Percentiles rank a stretch among this genome's conserved stretches.
Conservation (phyloP, 1,140 invertebrate species). For the Caenorhabditis briggsae region DNA sequence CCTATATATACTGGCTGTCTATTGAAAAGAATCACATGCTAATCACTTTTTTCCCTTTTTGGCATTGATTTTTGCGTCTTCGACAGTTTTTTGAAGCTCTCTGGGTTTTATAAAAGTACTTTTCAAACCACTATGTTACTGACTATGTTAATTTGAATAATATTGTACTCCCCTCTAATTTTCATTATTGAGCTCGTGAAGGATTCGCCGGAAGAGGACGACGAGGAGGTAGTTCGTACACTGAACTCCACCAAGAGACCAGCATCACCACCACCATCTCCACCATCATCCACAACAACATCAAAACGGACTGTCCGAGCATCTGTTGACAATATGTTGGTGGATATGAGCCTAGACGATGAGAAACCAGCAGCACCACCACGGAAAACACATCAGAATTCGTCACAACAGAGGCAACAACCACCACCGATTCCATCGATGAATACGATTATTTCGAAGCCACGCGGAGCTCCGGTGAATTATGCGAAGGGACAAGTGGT, state of each 20-base stretch:
- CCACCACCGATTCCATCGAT: slow-evolving; percentile 34
- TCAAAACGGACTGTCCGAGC: background rate
- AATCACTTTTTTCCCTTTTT: too few species aligned
- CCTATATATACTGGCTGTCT: too few species aligned
- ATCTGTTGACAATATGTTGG: slow-evolving; percentile 6
- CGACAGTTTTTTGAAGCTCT: too few species aligned
- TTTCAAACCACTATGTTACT: too few species aligned
- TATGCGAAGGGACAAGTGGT: slow-evolving; percentile 69
- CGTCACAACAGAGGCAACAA: background rate
- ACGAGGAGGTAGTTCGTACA: slow-evolving; percentile 11
- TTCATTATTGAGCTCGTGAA: background rate
- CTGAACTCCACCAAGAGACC: background rate
- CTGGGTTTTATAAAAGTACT: too few species aligned
- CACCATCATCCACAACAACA: background rate
- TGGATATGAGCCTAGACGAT: background rate
- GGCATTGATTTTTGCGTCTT: too few species aligned
- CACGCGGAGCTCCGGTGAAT: slow-evolving; percentile 5
- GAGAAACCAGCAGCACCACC: background rate
- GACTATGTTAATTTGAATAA: too few species aligned
- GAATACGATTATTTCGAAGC: slow-evolving; percentile 45
- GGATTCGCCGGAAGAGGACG: slow-evolving; percentile 42
- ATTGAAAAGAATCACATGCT: too few species aligned
- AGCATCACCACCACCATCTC: slow-evolving; percentile 1
- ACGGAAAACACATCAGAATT: slow-evolving; percentile 13
- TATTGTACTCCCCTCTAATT: too few species aligned